Evolutionary conservation across 1,140 invertebrate species (phyloP), one percentile per base, ranked within the genome.

Genomic region (Papilio helenus): DNA sequence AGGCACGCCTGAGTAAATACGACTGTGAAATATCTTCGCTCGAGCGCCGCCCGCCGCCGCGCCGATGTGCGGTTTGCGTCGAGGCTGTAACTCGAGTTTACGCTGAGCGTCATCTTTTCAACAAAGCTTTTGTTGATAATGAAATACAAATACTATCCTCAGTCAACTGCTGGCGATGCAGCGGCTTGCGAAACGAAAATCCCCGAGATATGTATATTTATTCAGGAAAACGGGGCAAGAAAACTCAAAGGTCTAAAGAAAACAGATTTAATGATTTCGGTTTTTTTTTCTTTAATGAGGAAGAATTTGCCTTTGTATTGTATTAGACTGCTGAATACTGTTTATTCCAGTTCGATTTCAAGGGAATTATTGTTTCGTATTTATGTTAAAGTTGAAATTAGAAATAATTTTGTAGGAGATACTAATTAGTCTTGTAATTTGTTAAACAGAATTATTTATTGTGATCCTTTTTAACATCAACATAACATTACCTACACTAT

Each of bases 1-100:
- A 90, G 91, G 90, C 88, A 93, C 93, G 93, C 89, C 93, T 94
- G 93, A 93, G 89, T 93, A 94, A 94, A 94, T 93, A 94, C 91
- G 86, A 92, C 87, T 89, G 88, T 84, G 91, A 93, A 93, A 94
- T 94, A 94, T 93, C 92, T 92, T 91, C 86, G 89, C 88, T 86
- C 83, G 87, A 87, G 88, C 87, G 83, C 85, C 87, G 86, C 51
- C n/a, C 51, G 16, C 49, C 49, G 18, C 49, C 51, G 51, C 51
- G 18, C 86, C 87, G 83, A 84, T 88, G 87, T 91, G 89, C 87
- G 90, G 90, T 90, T 90, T 87, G 86, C 90, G 87, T 90, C 87
- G 88, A 87, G 86, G 86, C 85, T 89, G 84, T 89, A 87, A 81
- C 87, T 91, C 86, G 88, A 92, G 89, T 92, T 92, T 90, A 85